phyloP scores from a whole-genome alignment of 2,113 vertebrate species.

The Cebus imitator region DNA sequence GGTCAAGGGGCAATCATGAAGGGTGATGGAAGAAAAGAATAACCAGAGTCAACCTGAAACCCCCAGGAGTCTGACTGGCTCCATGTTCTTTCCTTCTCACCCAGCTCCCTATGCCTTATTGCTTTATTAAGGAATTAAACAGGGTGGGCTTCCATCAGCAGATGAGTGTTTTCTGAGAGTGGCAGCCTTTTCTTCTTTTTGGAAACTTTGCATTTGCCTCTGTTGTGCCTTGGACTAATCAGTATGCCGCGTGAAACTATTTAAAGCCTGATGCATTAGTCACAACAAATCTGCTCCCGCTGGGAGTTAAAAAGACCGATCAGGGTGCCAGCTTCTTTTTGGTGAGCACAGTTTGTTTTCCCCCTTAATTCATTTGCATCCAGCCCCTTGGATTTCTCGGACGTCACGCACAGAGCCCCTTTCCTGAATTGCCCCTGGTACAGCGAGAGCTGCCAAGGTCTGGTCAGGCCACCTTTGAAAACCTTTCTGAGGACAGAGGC shows the following conservation, averaged over 20 bases:
- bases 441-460: neutral
- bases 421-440: neutral
- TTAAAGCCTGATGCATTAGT: slow-evolving; percentile 34
- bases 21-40: neutral
- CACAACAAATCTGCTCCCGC: slow-evolving; percentile 45
- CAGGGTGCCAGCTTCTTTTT: neutral
- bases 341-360: neutral
- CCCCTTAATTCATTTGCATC: neutral
- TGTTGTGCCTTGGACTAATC: slow-evolving; percentile 17
- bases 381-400: neutral
- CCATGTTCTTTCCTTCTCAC: neutral
- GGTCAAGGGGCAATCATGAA: neutral
- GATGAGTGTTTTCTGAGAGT: neutral
- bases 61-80: neutral
- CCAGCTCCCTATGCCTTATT: neutral
- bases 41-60: neutral
- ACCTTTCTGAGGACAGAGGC: neutral
- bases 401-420: neutral
- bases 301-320: neutral
- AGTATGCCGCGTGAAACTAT: neutral
- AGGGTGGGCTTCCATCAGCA: neutral
- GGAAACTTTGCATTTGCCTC: slow-evolving; percentile 37
- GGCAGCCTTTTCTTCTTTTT: slow-evolving; percentile 19
- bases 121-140: neutral
- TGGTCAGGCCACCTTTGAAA: neutral